Base-by-base conservation (phyloP, 2,113 vertebrate species). In the Pollachius pollachius region DNA sequence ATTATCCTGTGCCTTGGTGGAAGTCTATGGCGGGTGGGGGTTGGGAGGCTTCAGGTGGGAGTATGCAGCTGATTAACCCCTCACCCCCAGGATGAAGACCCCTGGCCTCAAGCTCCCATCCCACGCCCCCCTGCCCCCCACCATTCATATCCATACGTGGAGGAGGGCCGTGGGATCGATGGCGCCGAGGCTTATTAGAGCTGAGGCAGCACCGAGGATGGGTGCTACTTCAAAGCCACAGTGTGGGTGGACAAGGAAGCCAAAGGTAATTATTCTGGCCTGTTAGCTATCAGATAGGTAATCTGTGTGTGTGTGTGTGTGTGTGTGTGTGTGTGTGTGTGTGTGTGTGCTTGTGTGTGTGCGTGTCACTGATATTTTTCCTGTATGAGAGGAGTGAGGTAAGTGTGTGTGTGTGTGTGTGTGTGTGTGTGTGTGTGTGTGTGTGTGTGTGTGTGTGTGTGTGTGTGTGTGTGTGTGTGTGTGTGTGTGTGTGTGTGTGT, bases 171-270 rank as follows among this genome's bases (percentile, higher is more conserved):
- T 15, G 25, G 77, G 77, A 89, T 85, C 84, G 78, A 87, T 87
- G 76, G 74, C 65, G 73, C 69, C 78, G 79, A 85, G 76, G 81
- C 82, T 78, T 0, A 75, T 84, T 85, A 84, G 67, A 80, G 77
- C 74, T 15, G 64, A 81, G 73, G 82, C 71, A 30, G 75, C 69
- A 30, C 25, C 11, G 73, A 67, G 60, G 67, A 21, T 72, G 65
- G 68, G 12, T 2, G 27, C 30, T 65, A 82, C 80, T 87, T 89
- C 85, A 84, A 89, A 87, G 81, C 80, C 80, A 80, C 81, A 81
- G 82, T 84, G 82, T 87, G 80, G 79, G 81, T 78, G 79, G 77
- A 79, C 76, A 84, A 85, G 85, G 81, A 87, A 81, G 78, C 83
- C 74, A 74, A 83, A n/a, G 85, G 80, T 85, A 85, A 89, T 89